phyloP scores from a whole-genome alignment of 2,888 invertebrate genomes.

The Thymelicus lineola region DNA sequence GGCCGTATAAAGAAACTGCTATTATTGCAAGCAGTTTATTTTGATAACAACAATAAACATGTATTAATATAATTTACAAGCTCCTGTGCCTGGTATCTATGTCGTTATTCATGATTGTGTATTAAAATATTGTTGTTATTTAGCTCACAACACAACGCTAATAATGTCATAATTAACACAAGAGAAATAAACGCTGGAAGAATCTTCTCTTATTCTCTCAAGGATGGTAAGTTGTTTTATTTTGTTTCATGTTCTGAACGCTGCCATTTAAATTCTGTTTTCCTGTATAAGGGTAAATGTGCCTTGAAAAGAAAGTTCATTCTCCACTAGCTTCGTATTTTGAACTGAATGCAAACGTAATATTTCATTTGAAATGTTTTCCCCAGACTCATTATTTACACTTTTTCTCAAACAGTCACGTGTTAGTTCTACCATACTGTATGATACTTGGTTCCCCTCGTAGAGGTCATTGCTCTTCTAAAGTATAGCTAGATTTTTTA shows the following conservation, averaged over 20 bases:
- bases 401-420: slow-evolving; percentile 23
- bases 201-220: neutral
- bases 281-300: slow-evolving; percentile 11
- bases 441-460: slow-evolving; percentile 14
- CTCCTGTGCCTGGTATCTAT: too few relatives aligned
- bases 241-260: neutral
- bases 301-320: slow-evolving; percentile 19
- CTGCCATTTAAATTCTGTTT: slow-evolving; percentile 6
- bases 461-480: slow-evolving; percentile 14
- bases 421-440: slow-evolving; percentile 16
- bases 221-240: neutral
- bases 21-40: too few relatives aligned
- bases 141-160: too few relatives aligned
- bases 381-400: slow-evolving; percentile 33
- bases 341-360: slow-evolving; percentile 22
- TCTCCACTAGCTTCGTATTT: neutral
- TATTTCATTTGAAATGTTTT: slow-evolving; percentile 25
- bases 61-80: too few relatives aligned
- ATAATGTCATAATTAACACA: too few relatives aligned
- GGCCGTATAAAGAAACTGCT: neutral
- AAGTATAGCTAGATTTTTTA: slow-evolving; percentile 1
- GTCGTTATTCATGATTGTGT: too few relatives aligned
- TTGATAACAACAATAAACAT: too few relatives aligned
- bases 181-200: neutral
- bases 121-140: too few relatives aligned